Conservation (phyloP, 2,113 vertebrate species). For the Pseudopipra pipra region DNA sequence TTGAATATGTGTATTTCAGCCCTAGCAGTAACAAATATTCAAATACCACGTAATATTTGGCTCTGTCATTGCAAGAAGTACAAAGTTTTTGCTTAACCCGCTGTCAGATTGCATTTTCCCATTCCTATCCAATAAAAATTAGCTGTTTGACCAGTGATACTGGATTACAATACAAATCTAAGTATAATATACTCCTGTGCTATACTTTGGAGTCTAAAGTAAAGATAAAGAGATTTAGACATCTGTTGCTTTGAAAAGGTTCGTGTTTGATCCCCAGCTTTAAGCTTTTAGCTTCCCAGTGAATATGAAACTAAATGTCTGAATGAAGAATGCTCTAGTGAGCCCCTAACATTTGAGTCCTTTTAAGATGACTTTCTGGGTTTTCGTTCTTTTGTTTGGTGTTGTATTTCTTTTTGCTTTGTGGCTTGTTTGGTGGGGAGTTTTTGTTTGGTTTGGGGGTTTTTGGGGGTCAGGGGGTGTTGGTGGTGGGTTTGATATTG, state of each 20-base stretch:
- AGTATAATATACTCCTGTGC: background rate
- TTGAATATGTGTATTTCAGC: background rate
- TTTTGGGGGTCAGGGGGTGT: background rate
- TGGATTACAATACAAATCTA: background rate
- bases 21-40: background rate
- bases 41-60: fast-evolving
- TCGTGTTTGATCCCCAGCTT: fast-evolving
- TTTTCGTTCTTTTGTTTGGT: background rate
- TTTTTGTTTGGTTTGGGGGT: fast-evolving
- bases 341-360: background rate
- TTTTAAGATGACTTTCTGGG: background rate
- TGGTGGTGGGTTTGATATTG: background rate
- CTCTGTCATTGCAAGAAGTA: background rate
- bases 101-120: background rate
- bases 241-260: background rate
- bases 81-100: background rate
- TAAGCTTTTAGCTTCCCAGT: background rate
- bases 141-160: background rate
- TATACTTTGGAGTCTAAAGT: background rate
- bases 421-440: background rate
- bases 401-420: background rate
- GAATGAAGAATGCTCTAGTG: background rate
- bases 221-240: background rate
- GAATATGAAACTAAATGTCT: background rate
- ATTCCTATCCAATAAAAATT: background rate